Evolutionary conservation across 2,113 vertebrate genomes (phyloP).

Genomic region (Todiramphus saurophagus): DNA sequence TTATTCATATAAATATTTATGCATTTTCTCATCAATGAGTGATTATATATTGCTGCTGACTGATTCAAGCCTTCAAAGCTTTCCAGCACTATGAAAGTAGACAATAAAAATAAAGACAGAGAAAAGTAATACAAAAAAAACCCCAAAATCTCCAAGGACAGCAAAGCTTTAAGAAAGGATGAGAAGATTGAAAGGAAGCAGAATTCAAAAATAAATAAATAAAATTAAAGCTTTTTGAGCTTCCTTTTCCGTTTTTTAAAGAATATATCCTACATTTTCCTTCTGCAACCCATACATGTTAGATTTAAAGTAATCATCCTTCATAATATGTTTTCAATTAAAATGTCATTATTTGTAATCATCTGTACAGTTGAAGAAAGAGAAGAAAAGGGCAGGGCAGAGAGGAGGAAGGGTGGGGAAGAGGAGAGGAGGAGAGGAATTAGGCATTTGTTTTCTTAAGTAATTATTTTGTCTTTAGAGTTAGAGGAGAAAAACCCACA

Average conservation of each 20-base stretch:
- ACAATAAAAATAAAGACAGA: not conserved
- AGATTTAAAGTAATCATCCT: not conserved
- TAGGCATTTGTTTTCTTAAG: not conserved
- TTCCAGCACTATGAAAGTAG: not conserved
- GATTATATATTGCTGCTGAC: not conserved
- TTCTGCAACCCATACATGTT: not conserved
- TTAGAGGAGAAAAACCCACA: not conserved
- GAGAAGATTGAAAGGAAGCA: not conserved
- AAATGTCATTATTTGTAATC: not conserved
- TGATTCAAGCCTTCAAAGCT: not conserved
- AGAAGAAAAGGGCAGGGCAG: not conserved
- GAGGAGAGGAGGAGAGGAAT: no score
- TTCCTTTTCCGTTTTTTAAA: not conserved
- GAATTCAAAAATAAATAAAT: not conserved
- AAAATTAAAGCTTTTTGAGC: not conserved
- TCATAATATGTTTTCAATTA: not conserved
- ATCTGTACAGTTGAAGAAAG: not conserved
- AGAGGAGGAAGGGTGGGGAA: not conserved
- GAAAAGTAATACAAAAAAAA: not conserved
- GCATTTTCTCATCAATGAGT: not conserved
- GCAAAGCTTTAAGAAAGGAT: not conserved
- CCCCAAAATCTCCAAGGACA: not conserved
- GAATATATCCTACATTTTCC: not conserved
- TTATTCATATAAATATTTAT: not conserved
- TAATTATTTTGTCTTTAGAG: not conserved